A percentile compares a stretch with the other conserved stretches of the same genome.
Conservation (phyloP, 2,797 vertebrate genomes). For the Lates japonicus region DNA sequence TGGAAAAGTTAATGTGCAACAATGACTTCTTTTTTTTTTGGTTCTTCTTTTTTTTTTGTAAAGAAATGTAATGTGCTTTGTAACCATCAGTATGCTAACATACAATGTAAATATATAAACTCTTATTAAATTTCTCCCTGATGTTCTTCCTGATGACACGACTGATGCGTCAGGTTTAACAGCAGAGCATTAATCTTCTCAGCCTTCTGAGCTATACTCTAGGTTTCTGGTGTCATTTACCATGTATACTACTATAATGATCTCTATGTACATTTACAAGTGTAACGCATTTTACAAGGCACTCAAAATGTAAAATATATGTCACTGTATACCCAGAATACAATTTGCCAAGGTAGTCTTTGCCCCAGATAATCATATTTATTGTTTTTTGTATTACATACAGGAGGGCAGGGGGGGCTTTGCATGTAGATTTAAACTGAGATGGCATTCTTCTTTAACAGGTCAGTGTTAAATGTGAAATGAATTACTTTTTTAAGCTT, state of each 20-base stretch:
- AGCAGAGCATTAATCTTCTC: slow-evolving; percentile 40
- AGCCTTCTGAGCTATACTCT: slow-evolving; percentile 33
- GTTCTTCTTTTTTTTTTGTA: too few relatives aligned
- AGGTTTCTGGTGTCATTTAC: slow-evolving; percentile 50
- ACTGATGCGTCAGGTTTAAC: slow-evolving; percentile 18
- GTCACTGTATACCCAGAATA: slow-evolving; percentile 52
- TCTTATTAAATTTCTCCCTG: slow-evolving; percentile 27
- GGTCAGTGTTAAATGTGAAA: slow-evolving; percentile 68
- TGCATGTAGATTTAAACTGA: slow-evolving; percentile 72
- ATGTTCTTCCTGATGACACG: slow-evolving; percentile 21
- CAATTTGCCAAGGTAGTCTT: slow-evolving; percentile 35
- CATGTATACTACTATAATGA: slow-evolving; percentile 50
- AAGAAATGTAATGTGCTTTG: slow-evolving; percentile 42
- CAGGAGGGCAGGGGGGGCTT: slow-evolving; percentile 32
- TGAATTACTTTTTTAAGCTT: slow-evolving; percentile 58
- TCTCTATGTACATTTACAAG: slow-evolving; percentile 57
- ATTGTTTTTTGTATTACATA: slow-evolving; percentile 55
- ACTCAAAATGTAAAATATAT: slow-evolving; percentile 48
- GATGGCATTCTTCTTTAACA: slow-evolving; percentile 45
- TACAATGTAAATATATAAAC: slow-evolving; percentile 59
- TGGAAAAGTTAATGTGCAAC: slow-evolving; percentile 56
- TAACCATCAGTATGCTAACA: slow-evolving; percentile 46
- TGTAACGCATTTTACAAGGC: slow-evolving; percentile 48
- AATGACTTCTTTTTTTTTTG: slow-evolving; percentile 18
- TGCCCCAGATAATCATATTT: slow-evolving; percentile 58